Conservation (phyloP, 2,888 invertebrate species). For the Gortyna flavago region DNA sequence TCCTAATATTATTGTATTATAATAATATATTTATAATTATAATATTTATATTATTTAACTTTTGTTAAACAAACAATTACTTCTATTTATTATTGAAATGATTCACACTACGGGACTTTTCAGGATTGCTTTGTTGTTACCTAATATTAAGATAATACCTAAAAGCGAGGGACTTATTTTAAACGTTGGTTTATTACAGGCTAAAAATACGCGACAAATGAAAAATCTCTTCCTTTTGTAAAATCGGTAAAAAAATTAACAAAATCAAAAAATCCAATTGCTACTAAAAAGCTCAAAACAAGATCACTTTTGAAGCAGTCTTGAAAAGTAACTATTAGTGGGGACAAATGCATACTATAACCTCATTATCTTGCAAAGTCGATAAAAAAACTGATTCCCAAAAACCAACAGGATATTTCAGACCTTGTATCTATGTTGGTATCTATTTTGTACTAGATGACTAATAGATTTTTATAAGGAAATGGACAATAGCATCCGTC, state of each 20-base stretch:
- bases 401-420: background rate
- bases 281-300: background rate
- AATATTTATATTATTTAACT: background rate
- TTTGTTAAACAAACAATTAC: background rate
- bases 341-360: background rate
- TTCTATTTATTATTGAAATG: background rate
- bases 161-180: background rate
- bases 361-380: background rate
- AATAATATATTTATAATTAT: background rate
- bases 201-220: background rate
- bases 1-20: background rate
- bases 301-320: background rate
- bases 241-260: background rate
- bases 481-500: background rate
- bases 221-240: background rate
- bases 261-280: background rate
- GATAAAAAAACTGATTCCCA: background rate
- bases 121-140: conserved; percentile 6
- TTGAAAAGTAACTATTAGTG: too few relatives aligned
- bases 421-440: background rate
- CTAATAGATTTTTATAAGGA: conserved; percentile 3
- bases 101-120: conserved; percentile 6
- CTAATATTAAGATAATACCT: background rate
- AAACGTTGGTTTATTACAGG: background rate
- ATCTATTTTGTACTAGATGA: background rate